Evolutionary conservation across 2,113 vertebrate species (phyloP).

Genomic region (Gavialis gangeticus): DNA sequence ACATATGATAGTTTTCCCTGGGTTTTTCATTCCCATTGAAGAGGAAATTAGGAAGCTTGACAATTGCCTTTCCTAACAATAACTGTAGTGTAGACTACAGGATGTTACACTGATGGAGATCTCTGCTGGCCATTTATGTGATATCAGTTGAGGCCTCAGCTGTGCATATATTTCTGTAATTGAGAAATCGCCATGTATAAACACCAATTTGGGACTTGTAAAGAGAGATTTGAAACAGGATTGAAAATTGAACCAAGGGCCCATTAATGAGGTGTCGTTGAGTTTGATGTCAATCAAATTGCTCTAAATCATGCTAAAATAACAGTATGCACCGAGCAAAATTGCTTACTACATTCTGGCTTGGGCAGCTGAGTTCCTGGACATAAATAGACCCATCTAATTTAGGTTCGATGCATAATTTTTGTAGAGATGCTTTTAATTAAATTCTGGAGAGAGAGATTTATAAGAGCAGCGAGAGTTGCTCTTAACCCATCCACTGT

Average conservation of each 20-base stretch:
- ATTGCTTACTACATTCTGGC: not conserved
- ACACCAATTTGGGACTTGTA: constrained; percentile 56
- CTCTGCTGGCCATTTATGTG: fast-evolving
- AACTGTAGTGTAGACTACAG: fast-evolving
- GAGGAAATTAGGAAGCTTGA: not conserved
- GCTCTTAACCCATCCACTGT: constrained; percentile 12
- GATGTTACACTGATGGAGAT: not conserved
- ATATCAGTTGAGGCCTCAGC: not conserved
- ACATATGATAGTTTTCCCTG: not conserved
- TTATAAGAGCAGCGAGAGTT: not conserved
- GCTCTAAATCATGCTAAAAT: not conserved
- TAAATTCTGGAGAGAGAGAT: fast-evolving
- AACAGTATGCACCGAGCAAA: not conserved
- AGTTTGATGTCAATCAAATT: constrained; percentile 9
- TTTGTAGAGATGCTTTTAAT: not conserved
- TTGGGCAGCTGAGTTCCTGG: not conserved
- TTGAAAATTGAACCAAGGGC: constrained; percentile 8
- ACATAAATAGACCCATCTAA: not conserved
- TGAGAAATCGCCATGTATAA: constrained; percentile 46
- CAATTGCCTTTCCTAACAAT: not conserved
- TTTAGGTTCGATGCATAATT: not conserved
- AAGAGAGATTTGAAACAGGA: constrained; percentile 38
- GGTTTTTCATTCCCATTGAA: not conserved
- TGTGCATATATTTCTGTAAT: not conserved
- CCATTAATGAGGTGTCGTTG: constrained; percentile 44